Conservation (phyloP, 2,113 vertebrate species). For the Dasyornis broadbenti region DNA sequence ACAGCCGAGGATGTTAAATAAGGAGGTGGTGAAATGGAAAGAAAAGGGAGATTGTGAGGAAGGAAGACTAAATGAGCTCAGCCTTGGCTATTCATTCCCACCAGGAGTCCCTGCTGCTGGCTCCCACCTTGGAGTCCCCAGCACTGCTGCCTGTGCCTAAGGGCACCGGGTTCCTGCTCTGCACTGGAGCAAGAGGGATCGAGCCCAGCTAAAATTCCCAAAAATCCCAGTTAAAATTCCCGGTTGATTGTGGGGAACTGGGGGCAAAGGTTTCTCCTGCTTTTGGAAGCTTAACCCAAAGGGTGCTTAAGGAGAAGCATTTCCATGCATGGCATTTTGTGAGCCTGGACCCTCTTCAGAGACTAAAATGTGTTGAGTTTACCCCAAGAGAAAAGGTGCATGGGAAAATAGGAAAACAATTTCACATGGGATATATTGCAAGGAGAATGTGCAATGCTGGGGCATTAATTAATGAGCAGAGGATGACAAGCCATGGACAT, state of each 20-base stretch:
- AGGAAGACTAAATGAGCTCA: neutral
- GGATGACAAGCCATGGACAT: neutral
- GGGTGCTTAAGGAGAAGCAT: rapidly evolving
- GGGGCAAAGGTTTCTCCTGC: neutral
- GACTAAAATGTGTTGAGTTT: neutral
- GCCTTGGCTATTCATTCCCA: neutral
- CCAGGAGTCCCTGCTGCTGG: neutral
- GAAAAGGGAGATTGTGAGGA: constrained; percentile 4
- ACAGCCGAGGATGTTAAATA: neutral
- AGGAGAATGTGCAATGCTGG: neutral
- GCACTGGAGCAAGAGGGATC: neutral
- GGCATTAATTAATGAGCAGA: neutral
- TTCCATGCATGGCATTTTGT: neutral
- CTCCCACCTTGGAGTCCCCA: neutral
- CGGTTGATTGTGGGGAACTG: neutral
- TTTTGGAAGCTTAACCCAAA: neutral
- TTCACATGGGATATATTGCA: rapidly evolving
- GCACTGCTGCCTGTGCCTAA: too few species aligned
- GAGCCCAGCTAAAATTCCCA: neutral
- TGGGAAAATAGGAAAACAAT: neutral
- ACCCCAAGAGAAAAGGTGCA: neutral
- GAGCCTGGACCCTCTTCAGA: neutral
- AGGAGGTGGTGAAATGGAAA: constrained; percentile 35
- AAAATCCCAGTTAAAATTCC: too few species aligned
- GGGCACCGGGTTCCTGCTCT: neutral